phyloP scores from a whole-genome alignment of 2,797 vertebrate species.

The Etheostoma nigrum region DNA sequence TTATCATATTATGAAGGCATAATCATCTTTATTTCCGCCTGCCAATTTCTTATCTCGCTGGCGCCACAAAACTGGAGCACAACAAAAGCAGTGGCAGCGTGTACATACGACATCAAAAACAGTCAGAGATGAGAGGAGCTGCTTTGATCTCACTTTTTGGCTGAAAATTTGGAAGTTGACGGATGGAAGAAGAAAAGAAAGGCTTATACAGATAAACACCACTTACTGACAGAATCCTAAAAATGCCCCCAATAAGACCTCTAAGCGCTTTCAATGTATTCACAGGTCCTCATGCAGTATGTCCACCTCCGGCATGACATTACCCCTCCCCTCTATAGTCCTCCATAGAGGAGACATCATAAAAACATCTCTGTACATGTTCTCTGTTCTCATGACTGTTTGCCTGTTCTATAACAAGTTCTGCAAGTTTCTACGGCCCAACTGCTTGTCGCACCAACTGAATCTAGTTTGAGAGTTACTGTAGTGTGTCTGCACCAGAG shows the following conservation, averaged over 20 bases:
- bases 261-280: conserved; percentile 4
- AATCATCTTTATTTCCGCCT: conserved; percentile 44
- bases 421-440: conserved; percentile 6
- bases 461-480: conserved; percentile 1
- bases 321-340: no score
- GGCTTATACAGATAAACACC: conserved; percentile 56
- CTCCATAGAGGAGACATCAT: not conserved
- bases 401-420: conserved; percentile 9
- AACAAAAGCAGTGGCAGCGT: conserved; percentile 64
- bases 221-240: conserved; percentile 36
- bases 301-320: conserved; percentile 19
- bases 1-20: conserved; percentile 41
- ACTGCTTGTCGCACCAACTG: conserved; percentile 14
- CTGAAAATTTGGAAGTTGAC: conserved; percentile 58
- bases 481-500: not conserved
- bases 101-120: conserved; percentile 67
- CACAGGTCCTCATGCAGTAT: not conserved
- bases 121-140: conserved; percentile 61
- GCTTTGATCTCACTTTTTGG: conserved; percentile 73
- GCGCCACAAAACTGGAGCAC: conserved; percentile 63
- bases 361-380: conserved; percentile 1
- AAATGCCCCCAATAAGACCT: conserved; percentile 33
- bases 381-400: not conserved
- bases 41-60: conserved; percentile 67
- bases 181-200: conserved; percentile 22